phyloP scores from a whole-genome alignment of 2,888 invertebrate genomes.

The Geophilus truncorum region DNA sequence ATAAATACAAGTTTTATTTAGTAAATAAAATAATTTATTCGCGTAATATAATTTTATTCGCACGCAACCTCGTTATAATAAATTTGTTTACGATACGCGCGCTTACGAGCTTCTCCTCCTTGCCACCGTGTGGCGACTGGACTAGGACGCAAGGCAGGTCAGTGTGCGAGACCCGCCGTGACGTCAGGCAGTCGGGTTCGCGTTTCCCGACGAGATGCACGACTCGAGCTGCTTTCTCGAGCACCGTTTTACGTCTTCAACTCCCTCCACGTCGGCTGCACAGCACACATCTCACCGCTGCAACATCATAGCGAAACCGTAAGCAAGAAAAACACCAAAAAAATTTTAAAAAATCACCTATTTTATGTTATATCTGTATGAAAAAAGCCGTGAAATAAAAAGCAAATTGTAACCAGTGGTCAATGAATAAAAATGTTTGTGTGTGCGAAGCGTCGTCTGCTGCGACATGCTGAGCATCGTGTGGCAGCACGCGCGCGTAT shows the following conservation, averaged over 20 bases:
- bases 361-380: no score
- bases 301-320: no score
- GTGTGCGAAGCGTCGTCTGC: not conserved
- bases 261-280: not conserved
- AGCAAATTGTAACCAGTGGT: no score
- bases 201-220: not conserved
- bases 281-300: no score
- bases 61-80: no score
- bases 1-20: no score
- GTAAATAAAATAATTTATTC: no score
- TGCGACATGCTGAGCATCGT: not conserved
- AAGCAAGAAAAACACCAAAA: no score
- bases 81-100: conserved; percentile 1
- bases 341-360: no score
- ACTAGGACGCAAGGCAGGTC: not conserved
- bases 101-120: not conserved
- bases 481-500: not conserved
- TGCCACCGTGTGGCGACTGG: conserved; percentile 2
- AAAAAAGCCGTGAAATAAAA: no score
- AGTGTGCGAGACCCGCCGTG: not conserved
- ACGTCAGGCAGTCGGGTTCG: conserved; percentile 1
- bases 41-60: no score
- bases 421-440: no score
- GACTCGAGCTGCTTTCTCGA: not conserved
- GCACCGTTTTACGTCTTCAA: not conserved